Evolutionary conservation across 2,113 vertebrate species (phyloP).

Genomic region (Sinocyclocheilus anshuiensis): DNA sequence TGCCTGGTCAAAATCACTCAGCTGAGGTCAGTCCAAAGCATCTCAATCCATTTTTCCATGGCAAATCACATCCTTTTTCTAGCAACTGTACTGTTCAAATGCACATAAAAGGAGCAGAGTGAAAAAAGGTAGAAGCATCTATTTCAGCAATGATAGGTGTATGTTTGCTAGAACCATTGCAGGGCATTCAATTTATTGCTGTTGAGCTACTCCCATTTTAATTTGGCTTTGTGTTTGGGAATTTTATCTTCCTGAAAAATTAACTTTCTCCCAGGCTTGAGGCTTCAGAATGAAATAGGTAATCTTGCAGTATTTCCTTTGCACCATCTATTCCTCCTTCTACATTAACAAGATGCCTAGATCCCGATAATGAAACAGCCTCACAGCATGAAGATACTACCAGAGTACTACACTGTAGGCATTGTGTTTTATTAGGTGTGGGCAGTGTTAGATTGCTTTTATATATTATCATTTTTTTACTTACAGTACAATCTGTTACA

Average conservation of each 20-base stretch:
- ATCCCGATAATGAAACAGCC: slow-evolving; percentile 11
- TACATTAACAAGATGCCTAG: background rate
- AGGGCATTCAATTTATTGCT: background rate
- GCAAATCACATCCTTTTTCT: background rate
- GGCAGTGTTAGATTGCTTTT: slow-evolving; percentile 26
- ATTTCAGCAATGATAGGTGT: slow-evolving; percentile 5
- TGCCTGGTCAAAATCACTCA: background rate
- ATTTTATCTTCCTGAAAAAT: slow-evolving; percentile 22
- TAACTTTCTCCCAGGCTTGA: background rate
- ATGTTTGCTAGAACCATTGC: background rate
- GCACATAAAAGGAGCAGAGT: background rate
- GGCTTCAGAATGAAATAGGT: background rate
- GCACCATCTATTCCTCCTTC: background rate
- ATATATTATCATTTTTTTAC: background rate
- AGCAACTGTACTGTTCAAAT: background rate
- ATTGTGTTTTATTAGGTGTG: slow-evolving; percentile 11
- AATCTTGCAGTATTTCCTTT: background rate
- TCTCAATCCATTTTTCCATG: background rate
- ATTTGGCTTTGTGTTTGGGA: slow-evolving; percentile 9
- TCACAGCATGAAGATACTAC: background rate
- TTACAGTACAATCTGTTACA: background rate
- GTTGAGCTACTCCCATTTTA: slow-evolving; percentile 6
- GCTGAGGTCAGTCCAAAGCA: slow-evolving; percentile 1
- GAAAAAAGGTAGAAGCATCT: background rate
- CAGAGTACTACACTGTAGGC: background rate